Base-by-base conservation (phyloP, 1,140 invertebrate genomes). In the Pachyrhynchus sulphureomaculatus region DNA sequence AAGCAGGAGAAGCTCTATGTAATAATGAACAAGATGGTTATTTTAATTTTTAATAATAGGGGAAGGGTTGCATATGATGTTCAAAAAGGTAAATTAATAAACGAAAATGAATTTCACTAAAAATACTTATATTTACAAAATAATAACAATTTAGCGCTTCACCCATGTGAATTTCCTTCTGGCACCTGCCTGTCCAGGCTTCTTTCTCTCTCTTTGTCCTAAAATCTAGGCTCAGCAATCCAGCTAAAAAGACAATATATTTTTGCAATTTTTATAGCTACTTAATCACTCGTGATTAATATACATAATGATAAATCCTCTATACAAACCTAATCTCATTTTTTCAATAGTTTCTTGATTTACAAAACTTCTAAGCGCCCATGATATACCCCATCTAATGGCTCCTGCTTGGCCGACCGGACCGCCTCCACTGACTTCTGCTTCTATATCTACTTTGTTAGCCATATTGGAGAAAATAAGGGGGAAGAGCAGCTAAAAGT, bases 101-200 rank as follows among this genome's bases (percentile, higher is more conserved):
- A 29, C 12, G 12, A 3, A 29, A 29, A 9, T 2, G 26, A 3
- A 6, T 6, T 29, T 29, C 8, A 9, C 5, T 10, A 9, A 29
- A 6, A 3, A 29, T 29, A 29, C 26, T 6, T 3, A n/a, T 3
- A 29, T 3, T 29, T 29, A 6, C 12, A 29, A 29, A 2, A 29
- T 1, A 29, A 29, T 29, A 29, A 29, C n/a, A 29, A 29, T 1
- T 84, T 88, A 93, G 81, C 91, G 85, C 73, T 88, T 93, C 74
- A 91, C 92, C 96, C 96, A 99, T 58, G 93, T 96, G 70, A 87
- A 93, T 76, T 94, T 96, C 71, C 86, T 89, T 72, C 96, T 88
- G 24, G 95, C 93, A 70, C 91, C 91, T 73, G 85, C 84, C 80
- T 96, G 93, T 37, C 95, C 96, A 39, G 87, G 88, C 84, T 98